Evolutionary conservation across 1,140 invertebrate genomes (phyloP).

Genomic region (Ips typographus): DNA sequence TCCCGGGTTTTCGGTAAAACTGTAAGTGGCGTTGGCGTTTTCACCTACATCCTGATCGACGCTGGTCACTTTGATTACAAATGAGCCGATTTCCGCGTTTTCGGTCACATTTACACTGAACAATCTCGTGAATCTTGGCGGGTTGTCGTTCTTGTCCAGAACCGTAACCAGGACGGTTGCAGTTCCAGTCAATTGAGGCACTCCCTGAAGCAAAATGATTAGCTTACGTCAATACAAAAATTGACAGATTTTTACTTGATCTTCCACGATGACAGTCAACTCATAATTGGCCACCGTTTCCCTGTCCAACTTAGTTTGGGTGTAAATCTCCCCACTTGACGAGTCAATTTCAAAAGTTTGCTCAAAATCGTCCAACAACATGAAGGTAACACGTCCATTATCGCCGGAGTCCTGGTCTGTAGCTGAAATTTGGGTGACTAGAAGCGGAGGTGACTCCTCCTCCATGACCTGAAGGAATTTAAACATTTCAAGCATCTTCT

Average conservation of each 20-base stretch:
- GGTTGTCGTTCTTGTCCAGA: constrained; percentile 93
- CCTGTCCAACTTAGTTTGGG: constrained; percentile 88
- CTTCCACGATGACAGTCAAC: constrained; percentile 62
- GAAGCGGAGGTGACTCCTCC: constrained; percentile 78
- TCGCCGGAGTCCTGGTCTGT: constrained; percentile 83
- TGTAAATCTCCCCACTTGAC: constrained; percentile 81
- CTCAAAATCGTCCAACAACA: constrained; percentile 72
- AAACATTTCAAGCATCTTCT: neutral
- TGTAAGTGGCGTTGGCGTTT: constrained; percentile 88
- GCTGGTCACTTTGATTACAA: constrained; percentile 90
- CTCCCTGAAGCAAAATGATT: constrained; percentile 60
- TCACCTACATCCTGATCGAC: constrained; percentile 83
- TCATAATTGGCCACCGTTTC: constrained; percentile 84
- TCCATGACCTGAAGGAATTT: constrained; percentile 62
- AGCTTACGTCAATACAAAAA: neutral
- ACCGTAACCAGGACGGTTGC: constrained; percentile 83
- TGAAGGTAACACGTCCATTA: constrained; percentile 83
- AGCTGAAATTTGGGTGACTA: constrained; percentile 77
- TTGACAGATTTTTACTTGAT: constrained; percentile 14
- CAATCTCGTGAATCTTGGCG: constrained; percentile 86
- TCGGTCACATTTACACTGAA: constrained; percentile 95
- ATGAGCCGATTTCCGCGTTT: constrained; percentile 88
- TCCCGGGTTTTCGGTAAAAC: constrained; percentile 85
- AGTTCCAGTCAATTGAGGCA: constrained; percentile 77
- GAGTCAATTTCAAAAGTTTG: constrained; percentile 80